Percentiles rank a stretch among this genome's conserved stretches.
These are phyloP conservation scores for Perca schrenkii DNA, from an alignment of 2,113 vertebrate genomes.

Conservation along the genomic window DNA sequence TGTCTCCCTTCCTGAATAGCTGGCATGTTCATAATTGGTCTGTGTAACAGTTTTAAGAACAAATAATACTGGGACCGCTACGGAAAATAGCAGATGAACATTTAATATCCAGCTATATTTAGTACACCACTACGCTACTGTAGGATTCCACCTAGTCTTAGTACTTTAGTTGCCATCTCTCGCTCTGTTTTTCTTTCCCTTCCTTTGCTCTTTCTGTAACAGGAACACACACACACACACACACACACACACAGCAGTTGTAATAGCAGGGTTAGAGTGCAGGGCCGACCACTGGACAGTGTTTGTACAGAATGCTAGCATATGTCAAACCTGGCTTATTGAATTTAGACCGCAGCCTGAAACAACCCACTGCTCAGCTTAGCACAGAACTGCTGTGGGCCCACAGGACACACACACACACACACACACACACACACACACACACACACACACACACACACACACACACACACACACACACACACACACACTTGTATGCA, in stretches of 20 bases:
- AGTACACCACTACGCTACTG: too few relatives aligned
- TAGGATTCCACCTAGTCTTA: too few relatives aligned
- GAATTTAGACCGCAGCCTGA: conserved; percentile 76
- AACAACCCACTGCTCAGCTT: conserved; percentile 68
- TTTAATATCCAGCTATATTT: too few relatives aligned
- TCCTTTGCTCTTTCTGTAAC: conserved; percentile 42
- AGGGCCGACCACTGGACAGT: conserved; percentile 66
- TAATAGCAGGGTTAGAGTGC: conserved; percentile 71
- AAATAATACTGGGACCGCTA: too few relatives aligned
- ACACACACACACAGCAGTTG: conserved; percentile 49
- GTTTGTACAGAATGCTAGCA: conserved; percentile 79
- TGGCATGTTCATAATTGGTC: too few relatives aligned
- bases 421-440: conserved; percentile 27
- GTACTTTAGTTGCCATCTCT: conserved; percentile 47
- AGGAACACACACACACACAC: conserved; percentile 49
- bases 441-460: too few relatives aligned
- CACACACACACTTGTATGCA: conserved; percentile 34
- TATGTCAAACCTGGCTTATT: conserved; percentile 77
- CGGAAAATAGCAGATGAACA: too few relatives aligned
- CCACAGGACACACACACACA: conserved; percentile 28
- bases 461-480: too few relatives aligned
- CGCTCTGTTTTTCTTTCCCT: conserved; percentile 56
- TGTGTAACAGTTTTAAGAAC: too few relatives aligned
- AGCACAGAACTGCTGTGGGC: conserved; percentile 18
- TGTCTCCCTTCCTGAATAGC: too few relatives aligned